Evolutionary conservation across 2,888 invertebrate species (phyloP), one percentile per base, ranked within the genome.

Genomic region (Cryptophagus acutangulus): DNA sequence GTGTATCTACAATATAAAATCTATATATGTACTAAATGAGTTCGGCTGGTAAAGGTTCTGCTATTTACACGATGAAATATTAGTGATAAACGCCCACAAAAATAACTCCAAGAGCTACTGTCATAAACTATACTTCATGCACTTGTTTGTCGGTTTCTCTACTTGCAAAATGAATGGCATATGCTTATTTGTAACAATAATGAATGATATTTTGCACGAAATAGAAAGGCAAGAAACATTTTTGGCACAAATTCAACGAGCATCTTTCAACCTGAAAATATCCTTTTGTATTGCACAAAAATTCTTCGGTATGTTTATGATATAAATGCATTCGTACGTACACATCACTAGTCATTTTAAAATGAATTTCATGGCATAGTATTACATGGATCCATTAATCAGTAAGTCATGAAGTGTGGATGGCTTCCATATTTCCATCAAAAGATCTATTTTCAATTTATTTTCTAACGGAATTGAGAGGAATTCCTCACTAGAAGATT

Each of bases 301-400:
- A 8, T 15, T 10, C 31, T n/a, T n/a, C n/a, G n/a, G n/a, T n/a
- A 31, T 14, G 16, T 31, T 16, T 31, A 15, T 31, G 31, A 31
- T 31, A 31, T 31, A 31, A 15, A 31, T 31, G 14, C 12, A 20
- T 6, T n/a, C 24, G 16, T 31, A 9, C 12, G 8, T 14, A 14
- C 16, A 14, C 13, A 14, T 31, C 16, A 31, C 31, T 16, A 31
- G 13, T 31, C 13, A 31, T 16, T 31, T 31, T 31, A 31, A 31
- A 31, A 31, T 31, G 16, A 9, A 31, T 12, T 3, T 15, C n/a
- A 15, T 31, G 31, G 16, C 16, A 16, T 14, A 3, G 12, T 31
- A 31, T 31, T 31, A 31, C 16, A 31, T 31, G 13, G 13, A 31
- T n/a, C 13, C 31, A 31, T 31, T 31, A 31, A 31, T 31, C 31